These are phyloP conservation scores for Anthonomus grandis DNA, from an alignment of 1,140 invertebrate species.

Conservation along the genomic window DNA sequence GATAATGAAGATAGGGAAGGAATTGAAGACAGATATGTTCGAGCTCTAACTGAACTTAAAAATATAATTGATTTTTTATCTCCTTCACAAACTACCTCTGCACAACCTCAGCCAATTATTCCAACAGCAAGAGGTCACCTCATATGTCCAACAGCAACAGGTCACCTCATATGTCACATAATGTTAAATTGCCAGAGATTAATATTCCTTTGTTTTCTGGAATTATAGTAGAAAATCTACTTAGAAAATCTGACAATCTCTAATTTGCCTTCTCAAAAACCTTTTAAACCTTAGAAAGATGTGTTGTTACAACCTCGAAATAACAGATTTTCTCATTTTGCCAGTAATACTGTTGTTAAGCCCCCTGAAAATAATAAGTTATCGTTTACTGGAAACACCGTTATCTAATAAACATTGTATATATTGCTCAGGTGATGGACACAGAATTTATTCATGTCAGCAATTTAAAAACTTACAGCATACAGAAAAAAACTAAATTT, in stretches of 20 bases:
- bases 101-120: too few species aligned
- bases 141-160: too few species aligned
- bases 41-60: too few species aligned
- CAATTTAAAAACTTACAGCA: background rate
- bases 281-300: background rate
- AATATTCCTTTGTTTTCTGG: background rate
- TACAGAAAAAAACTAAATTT: constrained; percentile 2
- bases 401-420: background rate
- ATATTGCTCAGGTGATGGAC: background rate
- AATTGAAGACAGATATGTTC: too few species aligned
- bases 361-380: background rate
- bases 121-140: too few species aligned
- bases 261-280: background rate
- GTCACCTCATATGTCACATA: too few species aligned
- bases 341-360: background rate
- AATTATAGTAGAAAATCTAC: background rate
- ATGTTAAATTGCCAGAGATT: background rate
- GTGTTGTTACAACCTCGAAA: background rate
- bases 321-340: background rate
- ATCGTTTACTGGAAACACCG: background rate
- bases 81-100: too few species aligned
- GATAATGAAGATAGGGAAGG: too few species aligned
- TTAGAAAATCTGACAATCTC: background rate
- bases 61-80: too few species aligned
- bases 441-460: constrained; percentile 3